These are phyloP conservation scores for Caenorhabditis auriculariae DNA, from an alignment of 2,888 invertebrate species.

Conservation along the genomic window DNA sequence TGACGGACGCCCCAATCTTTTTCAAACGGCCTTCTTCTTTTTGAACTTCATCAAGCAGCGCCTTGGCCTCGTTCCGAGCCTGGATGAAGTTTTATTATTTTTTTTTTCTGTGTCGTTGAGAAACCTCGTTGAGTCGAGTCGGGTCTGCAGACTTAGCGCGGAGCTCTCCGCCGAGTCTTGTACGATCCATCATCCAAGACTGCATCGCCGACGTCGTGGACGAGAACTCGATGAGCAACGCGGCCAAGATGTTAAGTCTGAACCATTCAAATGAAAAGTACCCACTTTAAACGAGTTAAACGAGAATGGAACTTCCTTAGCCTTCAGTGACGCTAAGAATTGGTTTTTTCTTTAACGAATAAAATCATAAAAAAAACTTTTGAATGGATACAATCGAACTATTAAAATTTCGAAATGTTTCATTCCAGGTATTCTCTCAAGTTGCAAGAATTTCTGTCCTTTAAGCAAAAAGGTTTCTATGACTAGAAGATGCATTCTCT, in stretches of 20 bases:
- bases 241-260: slow-evolving; percentile 50
- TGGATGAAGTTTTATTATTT: too few species aligned
- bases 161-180: slow-evolving; percentile 36
- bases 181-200: slow-evolving; percentile 55
- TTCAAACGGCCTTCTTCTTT: slow-evolving; percentile 26
- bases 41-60: slow-evolving; percentile 28
- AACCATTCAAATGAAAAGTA: slow-evolving; percentile 1
- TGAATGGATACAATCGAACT: too few species aligned
- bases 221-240: slow-evolving; percentile 54
- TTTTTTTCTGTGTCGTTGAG: neutral
- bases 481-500: too few species aligned
- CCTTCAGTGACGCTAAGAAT: too few species aligned
- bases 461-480: too few species aligned
- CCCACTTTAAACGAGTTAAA: too few species aligned
- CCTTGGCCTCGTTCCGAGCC: slow-evolving; percentile 18
- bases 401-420: too few species aligned
- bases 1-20: slow-evolving; percentile 27
- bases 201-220: slow-evolving; percentile 47
- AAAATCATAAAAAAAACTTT: too few species aligned
- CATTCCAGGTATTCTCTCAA: too few species aligned
- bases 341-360: too few species aligned
- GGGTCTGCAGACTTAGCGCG: slow-evolving; percentile 45
- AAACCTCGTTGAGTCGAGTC: slow-evolving; percentile 7
- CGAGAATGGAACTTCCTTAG: too few species aligned
- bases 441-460: too few species aligned